Evolutionary conservation across 1,140 invertebrate genomes (phyloP).

Genomic region (Ceratina japonica): DNA sequence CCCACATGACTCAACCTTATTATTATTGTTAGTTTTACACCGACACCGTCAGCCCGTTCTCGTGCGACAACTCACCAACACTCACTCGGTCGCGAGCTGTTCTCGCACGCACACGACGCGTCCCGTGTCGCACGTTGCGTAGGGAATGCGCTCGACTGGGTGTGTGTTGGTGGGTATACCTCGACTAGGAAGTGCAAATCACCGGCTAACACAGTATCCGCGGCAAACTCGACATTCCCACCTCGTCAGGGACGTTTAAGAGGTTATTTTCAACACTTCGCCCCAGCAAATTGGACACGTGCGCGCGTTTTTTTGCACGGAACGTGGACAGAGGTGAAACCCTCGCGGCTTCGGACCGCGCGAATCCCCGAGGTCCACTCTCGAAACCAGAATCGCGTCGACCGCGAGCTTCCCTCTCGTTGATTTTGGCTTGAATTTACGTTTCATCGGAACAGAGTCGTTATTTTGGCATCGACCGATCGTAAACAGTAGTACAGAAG

Average conservation of each 20-base stretch:
- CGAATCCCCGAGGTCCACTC: background rate
- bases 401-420: background rate
- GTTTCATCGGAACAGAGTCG: background rate
- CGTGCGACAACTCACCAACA: background rate
- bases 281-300: conserved; percentile 26
- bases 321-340: background rate
- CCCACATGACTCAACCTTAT: conserved; percentile 72
- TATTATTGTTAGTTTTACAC: conserved; percentile 69
- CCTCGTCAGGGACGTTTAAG: conserved; percentile 74
- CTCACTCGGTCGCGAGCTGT: background rate
- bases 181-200: conserved; percentile 75
- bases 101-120: background rate
- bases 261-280: conserved; percentile 74
- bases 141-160: background rate
- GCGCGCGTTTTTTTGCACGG: background rate
- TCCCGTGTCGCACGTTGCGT: background rate
- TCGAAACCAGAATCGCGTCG: background rate
- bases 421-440: conserved; percentile 1
- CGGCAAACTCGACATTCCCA: conserved; percentile 73
- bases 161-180: conserved; percentile 40
- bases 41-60: conserved; percentile 15
- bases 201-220: conserved; percentile 69
- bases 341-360: background rate
- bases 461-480: background rate
- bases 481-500: background rate